Percentiles rank a stretch among this genome's conserved stretches.
Conservation (phyloP, 92 coral and sea anemone species). For the Zoanthus solanderi region DNA sequence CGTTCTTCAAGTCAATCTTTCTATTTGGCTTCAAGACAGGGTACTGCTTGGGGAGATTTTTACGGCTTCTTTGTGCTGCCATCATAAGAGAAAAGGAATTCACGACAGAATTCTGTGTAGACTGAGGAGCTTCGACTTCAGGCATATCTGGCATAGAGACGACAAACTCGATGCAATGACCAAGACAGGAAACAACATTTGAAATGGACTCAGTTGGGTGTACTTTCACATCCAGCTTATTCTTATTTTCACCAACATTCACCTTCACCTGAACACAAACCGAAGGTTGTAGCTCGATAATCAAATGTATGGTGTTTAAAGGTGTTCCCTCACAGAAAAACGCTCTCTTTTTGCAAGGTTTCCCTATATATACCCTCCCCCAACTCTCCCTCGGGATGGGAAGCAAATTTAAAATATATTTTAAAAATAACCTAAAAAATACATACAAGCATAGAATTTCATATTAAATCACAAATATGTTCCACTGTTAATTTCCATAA, state of each 20-base stretch:
- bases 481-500: background rate
- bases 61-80: constrained; percentile 51
- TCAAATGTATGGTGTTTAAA: constrained; percentile 16
- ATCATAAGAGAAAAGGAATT: constrained; percentile 46
- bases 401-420: constrained; percentile 13
- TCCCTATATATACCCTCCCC: constrained; percentile 11
- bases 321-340: background rate
- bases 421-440: constrained; percentile 16
- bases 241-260: constrained; percentile 48
- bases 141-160: constrained; percentile 15
- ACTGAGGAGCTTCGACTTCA: constrained; percentile 6
- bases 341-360: background rate
- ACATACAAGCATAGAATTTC: constrained; percentile 13
- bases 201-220: constrained; percentile 45
- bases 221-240: constrained; percentile 40
- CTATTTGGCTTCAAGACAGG: constrained; percentile 46
- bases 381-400: constrained; percentile 8
- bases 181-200: constrained; percentile 45
- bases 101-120: background rate
- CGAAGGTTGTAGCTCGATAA: constrained; percentile 19
- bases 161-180: constrained; percentile 40
- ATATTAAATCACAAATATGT: constrained; percentile 11
- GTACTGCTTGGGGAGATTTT: constrained; percentile 33
- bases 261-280: constrained; percentile 40
- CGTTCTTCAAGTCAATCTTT: constrained; percentile 63